Percentiles rank a stretch among this genome's conserved stretches.
phyloP scores from a whole-genome alignment of 2,888 invertebrate species.

The Cephus rjabovi region DNA sequence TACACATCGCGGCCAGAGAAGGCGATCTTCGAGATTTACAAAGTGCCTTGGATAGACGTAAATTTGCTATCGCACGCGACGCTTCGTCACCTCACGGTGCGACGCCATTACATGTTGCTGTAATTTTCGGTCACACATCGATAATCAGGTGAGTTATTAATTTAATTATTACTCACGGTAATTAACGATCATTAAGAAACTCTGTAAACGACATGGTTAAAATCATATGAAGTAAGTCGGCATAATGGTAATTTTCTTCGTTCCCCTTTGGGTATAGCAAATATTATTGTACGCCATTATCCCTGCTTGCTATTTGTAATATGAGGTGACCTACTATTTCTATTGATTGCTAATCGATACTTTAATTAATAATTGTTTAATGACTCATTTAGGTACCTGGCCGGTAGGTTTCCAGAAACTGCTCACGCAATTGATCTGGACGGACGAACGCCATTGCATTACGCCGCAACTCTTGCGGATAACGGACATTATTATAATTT shows the following conservation, averaged over 20 bases:
- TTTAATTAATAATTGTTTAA: constrained; percentile 16
- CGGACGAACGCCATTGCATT: constrained; percentile 89
- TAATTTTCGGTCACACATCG: constrained; percentile 83
- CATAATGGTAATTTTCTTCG: not conserved
- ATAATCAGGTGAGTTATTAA: constrained; percentile 51
- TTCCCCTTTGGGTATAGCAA: not conserved
- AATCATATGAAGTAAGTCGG: not conserved
- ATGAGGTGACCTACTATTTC: not conserved
- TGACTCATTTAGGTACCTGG: constrained; percentile 70
- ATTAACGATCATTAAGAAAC: not conserved
- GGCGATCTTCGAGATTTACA: constrained; percentile 88
- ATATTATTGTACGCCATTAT: not conserved
- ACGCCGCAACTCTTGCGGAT: constrained; percentile 85
- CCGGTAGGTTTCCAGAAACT: constrained; percentile 88
- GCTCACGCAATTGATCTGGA: constrained; percentile 82
- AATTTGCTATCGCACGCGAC: constrained; percentile 91
- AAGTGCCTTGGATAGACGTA: constrained; percentile 86
- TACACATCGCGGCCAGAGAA: constrained; percentile 86
- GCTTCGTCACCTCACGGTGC: constrained; percentile 85
- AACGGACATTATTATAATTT: constrained; percentile 91
- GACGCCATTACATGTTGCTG: constrained; percentile 88
- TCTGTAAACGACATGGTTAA: not conserved
- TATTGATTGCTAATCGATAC: not conserved
- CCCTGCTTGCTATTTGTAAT: not conserved
- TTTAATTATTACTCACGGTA: not conserved